Evolutionary conservation across 53 echinoderm and acorn worm species (phyloP).

Genomic region (Arbacia lixula): DNA sequence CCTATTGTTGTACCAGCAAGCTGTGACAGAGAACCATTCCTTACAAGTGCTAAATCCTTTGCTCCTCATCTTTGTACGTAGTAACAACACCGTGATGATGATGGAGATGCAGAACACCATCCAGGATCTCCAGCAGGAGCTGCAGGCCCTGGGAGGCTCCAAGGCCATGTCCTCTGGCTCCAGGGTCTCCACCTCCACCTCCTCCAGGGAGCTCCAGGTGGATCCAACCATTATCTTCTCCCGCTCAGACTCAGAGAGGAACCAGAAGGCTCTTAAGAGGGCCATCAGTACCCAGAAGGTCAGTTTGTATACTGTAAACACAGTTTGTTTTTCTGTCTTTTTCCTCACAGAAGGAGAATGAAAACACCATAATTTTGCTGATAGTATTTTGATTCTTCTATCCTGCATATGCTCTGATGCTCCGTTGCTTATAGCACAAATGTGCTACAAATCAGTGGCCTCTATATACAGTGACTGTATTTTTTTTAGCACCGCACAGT

Average conservation of each 20-base stretch:
- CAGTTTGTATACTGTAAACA: conserved; percentile 16
- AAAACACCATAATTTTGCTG: too few relatives aligned
- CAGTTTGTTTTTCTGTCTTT: too few relatives aligned
- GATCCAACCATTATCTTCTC: conserved; percentile 92
- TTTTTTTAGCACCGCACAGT: too few relatives aligned
- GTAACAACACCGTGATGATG: conserved; percentile 90
- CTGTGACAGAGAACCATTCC: too few relatives aligned
- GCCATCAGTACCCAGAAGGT: conserved; percentile 89
- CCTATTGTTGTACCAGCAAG: too few relatives aligned
- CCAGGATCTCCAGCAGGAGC: conserved; percentile 85
- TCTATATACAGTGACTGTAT: too few relatives aligned
- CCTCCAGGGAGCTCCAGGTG: conserved; percentile 47
- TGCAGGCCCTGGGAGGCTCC: conserved; percentile 74
- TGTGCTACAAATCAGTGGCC: too few relatives aligned
- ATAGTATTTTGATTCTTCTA: too few relatives aligned
- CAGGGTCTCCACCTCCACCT: conserved; percentile 44
- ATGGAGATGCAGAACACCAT: conserved; percentile 93
- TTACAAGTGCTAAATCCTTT: too few relatives aligned
- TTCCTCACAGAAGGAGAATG: too few relatives aligned
- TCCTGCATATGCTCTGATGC: too few relatives aligned
- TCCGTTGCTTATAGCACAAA: too few relatives aligned
- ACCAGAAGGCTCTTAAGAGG: conserved; percentile 90
- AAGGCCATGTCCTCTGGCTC: conserved; percentile 73
- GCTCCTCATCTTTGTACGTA: conserved; percentile 31
- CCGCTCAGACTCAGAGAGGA: conserved; percentile 87